These are phyloP conservation scores for Sminthurides bifidus DNA, from an alignment of 1,140 invertebrate species.

Conservation along the genomic window DNA sequence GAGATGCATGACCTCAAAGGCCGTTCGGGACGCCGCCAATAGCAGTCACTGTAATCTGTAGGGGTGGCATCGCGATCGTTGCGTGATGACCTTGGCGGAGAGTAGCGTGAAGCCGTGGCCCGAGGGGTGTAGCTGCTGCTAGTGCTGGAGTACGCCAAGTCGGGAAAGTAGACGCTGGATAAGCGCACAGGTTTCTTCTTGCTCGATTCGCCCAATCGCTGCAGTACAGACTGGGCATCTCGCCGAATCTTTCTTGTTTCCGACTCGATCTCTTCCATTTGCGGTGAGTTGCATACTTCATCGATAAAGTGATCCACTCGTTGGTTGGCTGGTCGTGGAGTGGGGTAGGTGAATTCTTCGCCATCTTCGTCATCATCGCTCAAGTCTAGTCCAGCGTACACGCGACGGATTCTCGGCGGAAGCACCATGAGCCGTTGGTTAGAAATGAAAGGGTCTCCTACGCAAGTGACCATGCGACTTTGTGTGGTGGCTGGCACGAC, in stretches of 20 bases:
- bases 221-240: constrained; percentile 16
- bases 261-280: constrained; percentile 19
- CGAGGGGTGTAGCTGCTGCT: constrained; percentile 4
- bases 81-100: not conserved
- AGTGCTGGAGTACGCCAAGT: constrained; percentile 12
- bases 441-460: not conserved
- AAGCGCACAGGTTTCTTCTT: not conserved
- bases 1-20: not conserved
- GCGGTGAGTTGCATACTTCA: constrained; percentile 15
- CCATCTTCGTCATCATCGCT: constrained; percentile 17
- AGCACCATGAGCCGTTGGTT: constrained; percentile 8
- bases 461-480: not conserved
- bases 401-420: constrained; percentile 5
- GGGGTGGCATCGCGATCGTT: not conserved
- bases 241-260: constrained; percentile 21
- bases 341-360: constrained; percentile 2
- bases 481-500: not conserved
- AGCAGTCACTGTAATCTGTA: not conserved
- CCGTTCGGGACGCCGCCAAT: not conserved
- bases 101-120: not conserved
- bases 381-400: constrained; percentile 13
- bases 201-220: constrained; percentile 4
- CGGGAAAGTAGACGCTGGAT: constrained; percentile 12
- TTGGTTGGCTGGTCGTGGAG: not conserved
- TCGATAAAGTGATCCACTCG: constrained; percentile 12